phyloP scores from a whole-genome alignment of 2,797 vertebrate genomes.

The Chloroceryle amazona region DNA sequence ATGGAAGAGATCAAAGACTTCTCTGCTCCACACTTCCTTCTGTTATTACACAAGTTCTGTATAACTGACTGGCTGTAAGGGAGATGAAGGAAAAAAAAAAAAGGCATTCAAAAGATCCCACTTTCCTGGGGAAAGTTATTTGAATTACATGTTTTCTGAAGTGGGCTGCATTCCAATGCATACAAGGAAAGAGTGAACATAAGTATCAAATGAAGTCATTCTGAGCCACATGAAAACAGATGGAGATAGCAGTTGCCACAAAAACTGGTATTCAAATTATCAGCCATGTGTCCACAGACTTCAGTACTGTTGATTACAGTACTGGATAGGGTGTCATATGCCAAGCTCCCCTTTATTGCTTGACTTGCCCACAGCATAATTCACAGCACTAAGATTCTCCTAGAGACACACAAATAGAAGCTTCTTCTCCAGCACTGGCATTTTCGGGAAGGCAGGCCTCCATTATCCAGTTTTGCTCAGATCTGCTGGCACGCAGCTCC shows the following conservation, averaged over 20 bases:
- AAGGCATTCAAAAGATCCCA: background rate
- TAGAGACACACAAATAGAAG: background rate
- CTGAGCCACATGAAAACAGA: constrained; percentile 46
- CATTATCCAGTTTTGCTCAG: background rate
- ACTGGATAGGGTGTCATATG: background rate
- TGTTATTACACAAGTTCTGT: background rate
- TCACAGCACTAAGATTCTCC: background rate
- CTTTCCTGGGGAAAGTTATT: background rate
- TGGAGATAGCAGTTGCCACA: constrained; percentile 39
- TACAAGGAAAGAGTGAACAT: constrained; percentile 18
- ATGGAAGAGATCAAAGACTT: background rate
- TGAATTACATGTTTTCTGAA: constrained; percentile 54
- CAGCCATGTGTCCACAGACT: constrained; percentile 40
- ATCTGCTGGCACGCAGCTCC: background rate
- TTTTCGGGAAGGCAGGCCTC: background rate
- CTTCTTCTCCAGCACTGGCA: background rate
- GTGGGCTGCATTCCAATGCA: constrained; percentile 42
- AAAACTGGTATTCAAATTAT: constrained; percentile 36
- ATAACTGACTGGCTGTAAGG: background rate
- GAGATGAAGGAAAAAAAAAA: background rate
- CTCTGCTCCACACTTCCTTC: background rate
- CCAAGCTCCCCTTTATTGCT: background rate
- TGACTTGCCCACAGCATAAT: background rate
- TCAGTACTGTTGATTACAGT: background rate
- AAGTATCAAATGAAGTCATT: constrained; percentile 64